Percentiles rank a stretch among this genome's conserved stretches.
These are phyloP conservation scores for Pheosia tremula DNA, from an alignment of 2,888 invertebrate genomes.

Conservation along the genomic window DNA sequence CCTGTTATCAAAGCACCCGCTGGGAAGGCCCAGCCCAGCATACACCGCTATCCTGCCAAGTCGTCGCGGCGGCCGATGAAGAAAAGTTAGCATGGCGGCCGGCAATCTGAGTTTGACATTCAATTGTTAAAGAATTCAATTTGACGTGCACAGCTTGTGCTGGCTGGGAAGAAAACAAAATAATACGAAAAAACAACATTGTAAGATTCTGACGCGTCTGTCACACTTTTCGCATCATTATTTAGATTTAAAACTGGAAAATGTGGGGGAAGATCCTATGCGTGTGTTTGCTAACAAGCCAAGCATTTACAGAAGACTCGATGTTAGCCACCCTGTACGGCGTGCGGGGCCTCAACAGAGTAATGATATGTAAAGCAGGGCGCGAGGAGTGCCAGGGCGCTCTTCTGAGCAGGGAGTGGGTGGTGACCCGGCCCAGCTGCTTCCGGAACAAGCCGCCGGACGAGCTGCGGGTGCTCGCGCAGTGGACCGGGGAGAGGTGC, in stretches of 20 bases:
- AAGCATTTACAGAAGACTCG: slow-evolving; percentile 17
- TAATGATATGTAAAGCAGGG: slow-evolving; percentile 28
- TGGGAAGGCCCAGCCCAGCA: no score
- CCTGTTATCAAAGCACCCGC: no score
- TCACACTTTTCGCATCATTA: no score
- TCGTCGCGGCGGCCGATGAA: no score
- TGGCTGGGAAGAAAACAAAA: no score
- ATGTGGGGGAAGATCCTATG: slow-evolving; percentile 25
- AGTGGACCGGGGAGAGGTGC: slow-evolving; percentile 21
- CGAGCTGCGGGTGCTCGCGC: slow-evolving; percentile 18
- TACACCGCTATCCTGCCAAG: no score
- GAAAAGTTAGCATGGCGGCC: no score
- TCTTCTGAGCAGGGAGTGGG: slow-evolving; percentile 45
- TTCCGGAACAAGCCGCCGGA: slow-evolving; percentile 11
- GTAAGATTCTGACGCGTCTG: no score
- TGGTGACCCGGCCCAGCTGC: slow-evolving; percentile 37
- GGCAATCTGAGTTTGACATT: no score
- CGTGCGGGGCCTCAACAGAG: slow-evolving; percentile 20
- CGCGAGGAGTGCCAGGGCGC: slow-evolving; percentile 32
- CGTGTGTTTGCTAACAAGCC: slow-evolving; percentile 11
- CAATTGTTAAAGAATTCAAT: no score
- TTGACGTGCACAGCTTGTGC: no score
- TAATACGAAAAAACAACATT: no score
- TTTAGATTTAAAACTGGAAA: not conserved
- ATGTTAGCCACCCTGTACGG: slow-evolving; percentile 33